These are phyloP conservation scores for Drosophila bocqueti DNA, from an alignment of 1,140 invertebrate species.

Conservation along the genomic window DNA sequence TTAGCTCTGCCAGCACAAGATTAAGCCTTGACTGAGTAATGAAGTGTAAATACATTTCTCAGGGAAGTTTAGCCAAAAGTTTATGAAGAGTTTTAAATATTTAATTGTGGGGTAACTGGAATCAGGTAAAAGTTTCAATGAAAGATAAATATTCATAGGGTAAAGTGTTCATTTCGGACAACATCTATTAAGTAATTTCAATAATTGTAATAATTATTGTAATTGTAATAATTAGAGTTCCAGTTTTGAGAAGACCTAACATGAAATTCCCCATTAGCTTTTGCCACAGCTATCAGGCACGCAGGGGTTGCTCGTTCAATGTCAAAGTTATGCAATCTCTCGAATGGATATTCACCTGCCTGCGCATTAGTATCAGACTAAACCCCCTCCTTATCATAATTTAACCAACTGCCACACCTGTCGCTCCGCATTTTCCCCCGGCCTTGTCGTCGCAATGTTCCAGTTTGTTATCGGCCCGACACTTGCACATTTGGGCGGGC, in stretches of 20 bases:
- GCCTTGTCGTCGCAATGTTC: slow-evolving; percentile 30
- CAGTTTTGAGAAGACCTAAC: neutral
- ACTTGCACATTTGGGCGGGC: slow-evolving; percentile 38
- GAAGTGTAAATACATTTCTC: slow-evolving; percentile 10
- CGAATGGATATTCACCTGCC: slow-evolving; percentile 10
- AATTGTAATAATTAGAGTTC: neutral
- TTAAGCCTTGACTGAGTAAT: slow-evolving; percentile 17
- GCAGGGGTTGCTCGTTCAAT: neutral
- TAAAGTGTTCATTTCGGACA: neutral
- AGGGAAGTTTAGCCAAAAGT: slow-evolving; percentile 2
- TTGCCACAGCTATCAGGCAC: neutral
- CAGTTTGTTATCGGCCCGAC: slow-evolving; percentile 50
- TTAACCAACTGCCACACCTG: slow-evolving; percentile 37
- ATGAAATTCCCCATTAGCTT: neutral
- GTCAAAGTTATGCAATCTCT: slow-evolving; percentile 15
- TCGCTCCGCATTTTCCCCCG: slow-evolving; percentile 16
- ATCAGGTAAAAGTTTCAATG: neutral
- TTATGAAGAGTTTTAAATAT: slow-evolving; percentile 5
- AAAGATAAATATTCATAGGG: neutral
- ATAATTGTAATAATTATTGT: no score
- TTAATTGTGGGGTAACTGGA: neutral
- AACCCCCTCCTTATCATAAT: slow-evolving; percentile 36
- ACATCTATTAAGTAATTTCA: neutral
- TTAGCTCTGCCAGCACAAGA: neutral
- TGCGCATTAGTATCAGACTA: slow-evolving; percentile 6